Evolutionary conservation across 64 coral and sea anemone species (phyloP).

Genomic region (Stichodactyla helianthus): DNA sequence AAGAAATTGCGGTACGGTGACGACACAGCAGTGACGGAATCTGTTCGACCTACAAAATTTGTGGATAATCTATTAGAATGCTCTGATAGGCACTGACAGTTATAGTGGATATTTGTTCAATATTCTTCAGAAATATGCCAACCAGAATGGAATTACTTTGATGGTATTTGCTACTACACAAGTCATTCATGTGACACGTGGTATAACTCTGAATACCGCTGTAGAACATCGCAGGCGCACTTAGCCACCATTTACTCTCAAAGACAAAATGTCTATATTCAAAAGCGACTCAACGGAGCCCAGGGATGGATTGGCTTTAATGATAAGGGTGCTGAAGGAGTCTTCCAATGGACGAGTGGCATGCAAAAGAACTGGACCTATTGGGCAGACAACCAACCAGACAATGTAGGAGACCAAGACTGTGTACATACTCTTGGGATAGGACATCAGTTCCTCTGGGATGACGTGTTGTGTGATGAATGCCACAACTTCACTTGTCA

Average conservation of each 20-base stretch:
- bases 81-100: too few relatives aligned
- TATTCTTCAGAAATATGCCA: slow-evolving; percentile 33
- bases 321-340: slow-evolving; percentile 26
- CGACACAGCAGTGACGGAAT: too few relatives aligned
- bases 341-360: slow-evolving; percentile 37
- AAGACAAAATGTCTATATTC: slow-evolving; percentile 51
- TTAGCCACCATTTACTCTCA: slow-evolving; percentile 27
- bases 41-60: too few relatives aligned
- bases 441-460: slow-evolving; percentile 15
- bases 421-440: slow-evolving; percentile 44
- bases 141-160: slow-evolving; percentile 69
- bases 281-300: slow-evolving; percentile 18
- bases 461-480: slow-evolving; percentile 24
- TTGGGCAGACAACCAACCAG: slow-evolving; percentile 28
- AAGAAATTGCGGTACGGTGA: too few relatives aligned
- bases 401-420: slow-evolving; percentile 18
- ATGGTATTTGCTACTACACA: slow-evolving; percentile 31
- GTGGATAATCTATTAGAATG: too few relatives aligned
- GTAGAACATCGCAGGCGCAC: slow-evolving; percentile 11
- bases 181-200: slow-evolving; percentile 48
- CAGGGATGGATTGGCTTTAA: slow-evolving; percentile 41
- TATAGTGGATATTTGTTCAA: too few relatives aligned
- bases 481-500: slow-evolving; percentile 56
- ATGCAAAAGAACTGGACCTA: slow-evolving; percentile 35
- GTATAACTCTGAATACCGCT: not conserved